Conservation (phyloP, 2,888 invertebrate genomes). For the Chirona hameri region DNA sequence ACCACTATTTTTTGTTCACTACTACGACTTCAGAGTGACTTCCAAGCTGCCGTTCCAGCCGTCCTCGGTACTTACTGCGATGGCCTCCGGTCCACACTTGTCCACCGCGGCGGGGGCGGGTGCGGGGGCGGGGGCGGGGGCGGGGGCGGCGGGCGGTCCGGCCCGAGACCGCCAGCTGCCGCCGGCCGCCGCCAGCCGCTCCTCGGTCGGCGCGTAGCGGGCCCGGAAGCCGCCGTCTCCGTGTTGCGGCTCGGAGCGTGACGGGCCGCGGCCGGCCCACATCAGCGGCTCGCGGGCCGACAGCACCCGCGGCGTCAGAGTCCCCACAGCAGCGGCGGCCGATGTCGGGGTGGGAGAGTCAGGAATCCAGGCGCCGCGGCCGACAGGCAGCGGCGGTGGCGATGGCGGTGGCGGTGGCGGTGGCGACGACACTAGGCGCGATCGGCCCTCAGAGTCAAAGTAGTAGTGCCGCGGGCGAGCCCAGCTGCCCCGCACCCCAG, state of each 20-base stretch:
- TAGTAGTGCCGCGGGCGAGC: too few species aligned
- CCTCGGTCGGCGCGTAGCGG: background rate
- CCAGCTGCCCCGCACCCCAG: too few species aligned
- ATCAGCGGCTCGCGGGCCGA: background rate
- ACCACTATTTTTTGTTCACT: too few species aligned
- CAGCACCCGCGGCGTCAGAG: background rate
- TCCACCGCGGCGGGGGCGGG: background rate
- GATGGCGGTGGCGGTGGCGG: too few species aligned
- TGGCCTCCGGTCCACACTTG: background rate
- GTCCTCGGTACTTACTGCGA: background rate
- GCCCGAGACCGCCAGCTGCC: background rate
- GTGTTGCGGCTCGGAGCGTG: background rate
- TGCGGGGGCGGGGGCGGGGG: background rate
- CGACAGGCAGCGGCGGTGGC: too few species aligned
- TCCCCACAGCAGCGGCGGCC: too few species aligned
- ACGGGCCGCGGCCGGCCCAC: background rate
- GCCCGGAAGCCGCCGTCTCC: background rate
- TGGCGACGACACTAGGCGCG: too few species aligned
- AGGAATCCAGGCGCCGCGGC: too few species aligned
- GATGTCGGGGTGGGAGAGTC: too few species aligned
- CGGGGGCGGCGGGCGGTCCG: background rate
- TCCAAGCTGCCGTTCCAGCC: background rate
- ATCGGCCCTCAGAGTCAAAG: too few species aligned
- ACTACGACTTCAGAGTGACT: too few species aligned
- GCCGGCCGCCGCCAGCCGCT: background rate